Evolutionary conservation across 2,888 invertebrate species (phyloP), one percentile per base, ranked within the genome.

Genomic region (Yponomeuta plumbellus): DNA sequence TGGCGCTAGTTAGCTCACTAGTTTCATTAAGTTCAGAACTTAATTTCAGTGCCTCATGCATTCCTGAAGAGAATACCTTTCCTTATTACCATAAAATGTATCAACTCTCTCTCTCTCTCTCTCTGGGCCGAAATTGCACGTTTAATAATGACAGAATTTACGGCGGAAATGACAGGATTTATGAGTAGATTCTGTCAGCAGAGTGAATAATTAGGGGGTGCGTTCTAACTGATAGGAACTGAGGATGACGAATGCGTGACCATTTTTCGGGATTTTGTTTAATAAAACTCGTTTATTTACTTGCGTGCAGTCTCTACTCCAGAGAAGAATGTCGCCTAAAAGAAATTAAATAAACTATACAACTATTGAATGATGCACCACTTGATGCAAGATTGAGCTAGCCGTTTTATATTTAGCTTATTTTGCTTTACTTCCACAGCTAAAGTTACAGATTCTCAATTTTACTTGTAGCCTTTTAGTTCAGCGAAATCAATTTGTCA

Each of bases 51-150:
- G 17, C 13, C 5, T 52, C 4, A 13, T 52, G 44, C 17, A 44
- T 6, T 52, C 17, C 17, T 52, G 44, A 52, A 52, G 44, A 52
- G 44, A 52, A 52, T 52, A 17, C 44, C 17, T 52, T 13, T 52
- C 44, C 17, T 52, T 17, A 52, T 34, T 17, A 52, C 17, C 17
- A 52, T 17, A 52, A 17, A 52, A 17, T 52, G 2, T 52, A 52
- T 13, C 44, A 52, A 52, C 69, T 65, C 69, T 65, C 67, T 64
- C 65, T 64, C 5, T 17, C 13, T 17, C 69, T 65, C 69, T 65
- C 67, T 64, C 65, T 64, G 67, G 62, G 62, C 63, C 70, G 64
- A 71, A 70, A 73, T 72, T 72, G 73, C 72, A 17, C 70, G 69
- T 70, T 70, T 61, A 66, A 66, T 66, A 66, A 66, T 66, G 61